Base-by-base conservation (phyloP, 2,113 vertebrate species). In the Barbus barbus region DNA sequence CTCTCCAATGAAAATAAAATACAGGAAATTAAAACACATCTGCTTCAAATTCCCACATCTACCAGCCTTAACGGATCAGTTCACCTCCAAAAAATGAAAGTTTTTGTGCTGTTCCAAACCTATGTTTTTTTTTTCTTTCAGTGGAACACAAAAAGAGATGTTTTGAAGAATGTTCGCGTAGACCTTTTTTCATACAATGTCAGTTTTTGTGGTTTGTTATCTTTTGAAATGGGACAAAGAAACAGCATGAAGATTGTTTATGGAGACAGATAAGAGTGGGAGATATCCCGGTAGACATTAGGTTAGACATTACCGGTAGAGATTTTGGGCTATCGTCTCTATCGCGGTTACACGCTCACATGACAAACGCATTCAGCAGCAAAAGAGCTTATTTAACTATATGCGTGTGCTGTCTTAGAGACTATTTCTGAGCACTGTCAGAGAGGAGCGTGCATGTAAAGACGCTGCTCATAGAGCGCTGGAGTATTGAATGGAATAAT, bases 21-120 rank as follows among this genome's bases (percentile, higher is more conserved):
- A 2, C 0, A 75, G 72, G 72, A 75, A 75, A 75, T 75, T 44
- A 75, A 75, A 51, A 31, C 72, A 51, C 72, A 75, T 75, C 72
- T 75, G 72, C 72, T 75, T 75, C 72, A 75, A 51, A 75, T 75
- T 75, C 72, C 72, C 44, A 75, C 72, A 51, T 75, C 41, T 48
- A 75, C 72, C 53, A 61, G 53, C 0, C 33, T 38, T 63, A 41
- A 79, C 26, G 77, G 33, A 79, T 44, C 38, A 44, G 56, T 63
- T 26, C 33, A 63, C 36, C 24, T 14, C 38, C 24, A 1, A 79
- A 63, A 78, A 63, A 61, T 9, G 7, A 61, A 20, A 36, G 14
- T 58, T 58, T 14, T 28, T 48, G 16, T 48, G 12, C 13, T 13
- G 0, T 74, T 24, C 14, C 11, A 44, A 67, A 36, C 63, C 16